Base-by-base conservation (phyloP, 2,888 invertebrate genomes). In the Sisyra nigra region DNA sequence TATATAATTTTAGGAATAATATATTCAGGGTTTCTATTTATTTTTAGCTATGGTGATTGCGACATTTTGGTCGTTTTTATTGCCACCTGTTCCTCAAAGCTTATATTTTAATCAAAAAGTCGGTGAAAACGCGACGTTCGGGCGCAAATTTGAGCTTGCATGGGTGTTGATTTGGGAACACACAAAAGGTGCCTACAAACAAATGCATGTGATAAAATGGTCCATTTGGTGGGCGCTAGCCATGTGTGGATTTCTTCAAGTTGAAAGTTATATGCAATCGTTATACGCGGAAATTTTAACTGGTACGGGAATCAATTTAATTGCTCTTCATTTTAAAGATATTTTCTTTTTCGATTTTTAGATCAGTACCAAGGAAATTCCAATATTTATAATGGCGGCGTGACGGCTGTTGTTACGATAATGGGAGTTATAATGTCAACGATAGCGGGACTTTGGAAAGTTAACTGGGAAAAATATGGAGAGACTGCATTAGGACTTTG, bases 181-280 rank as follows among this genome's bases (percentile, higher is more conserved):
- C 53, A 71, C 76, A 46, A 52, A 63, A 13, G 59, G 60, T 24
- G 75, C 77, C 4, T 80, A 74, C 52, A 63, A 69, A 1, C 71
- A 74, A 55, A 54, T 53, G 3, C 68, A 72, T 50, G 72, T 81
- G 2, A 48, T 79, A 2, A 74, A 76, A 55, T 85, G 84, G 84
- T 82, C 81, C 3, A 47, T 80, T 10, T 85, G 82, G 82, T 84
- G 82, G 80, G 71, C 81, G 0, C 59, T 81, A 44, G 76, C 79
- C 1, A 79, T 77, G 17, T 78, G 80, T 51, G 81, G 81, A 7
- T 80, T 76, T 56, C 64, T 77, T 33, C 81, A 81, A 65, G 73
- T 80, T 2, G 74, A 77, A 53, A 72, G 68, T 15, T 93, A 89
- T 57, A 71, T 83, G 50, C 93, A 94, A 60, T 69, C 87, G 5